These are phyloP conservation scores for Xenopus petersii DNA, from an alignment of 2,797 vertebrate species.

Conservation along the genomic window DNA sequence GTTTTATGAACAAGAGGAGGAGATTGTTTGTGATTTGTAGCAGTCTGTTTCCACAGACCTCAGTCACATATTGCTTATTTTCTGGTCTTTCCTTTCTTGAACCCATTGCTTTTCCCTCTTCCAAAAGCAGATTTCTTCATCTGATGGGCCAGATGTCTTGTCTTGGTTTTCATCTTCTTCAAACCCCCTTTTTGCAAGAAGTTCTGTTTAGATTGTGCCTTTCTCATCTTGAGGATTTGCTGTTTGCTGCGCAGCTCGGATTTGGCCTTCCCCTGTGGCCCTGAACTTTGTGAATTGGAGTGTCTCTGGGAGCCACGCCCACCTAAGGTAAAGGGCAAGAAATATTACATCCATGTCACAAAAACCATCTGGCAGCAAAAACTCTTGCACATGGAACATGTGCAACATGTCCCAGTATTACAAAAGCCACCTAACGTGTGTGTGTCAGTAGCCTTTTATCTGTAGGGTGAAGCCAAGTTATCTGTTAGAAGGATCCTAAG, in stretches of 20 bases:
- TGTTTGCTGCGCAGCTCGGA: constrained; percentile 83
- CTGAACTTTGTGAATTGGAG: constrained; percentile 10
- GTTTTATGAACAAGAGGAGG: too few relatives aligned
- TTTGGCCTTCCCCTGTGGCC: constrained; percentile 58
- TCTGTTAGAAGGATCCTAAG: too few relatives aligned
- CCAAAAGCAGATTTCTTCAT: constrained; percentile 84
- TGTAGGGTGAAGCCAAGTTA: too few relatives aligned
- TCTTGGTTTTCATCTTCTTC: constrained; percentile 72
- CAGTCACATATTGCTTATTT: constrained; percentile 60
- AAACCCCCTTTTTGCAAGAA: constrained; percentile 87
- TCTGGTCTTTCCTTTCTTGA: constrained; percentile 82
- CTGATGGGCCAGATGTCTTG: constrained; percentile 70
- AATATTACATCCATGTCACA: too few relatives aligned
- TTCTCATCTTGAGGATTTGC: constrained; percentile 91
- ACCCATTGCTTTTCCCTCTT: constrained; percentile 54
- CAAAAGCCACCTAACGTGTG: too few relatives aligned
- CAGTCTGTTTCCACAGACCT: not conserved
- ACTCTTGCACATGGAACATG: too few relatives aligned
- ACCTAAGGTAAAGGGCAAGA: constrained; percentile 19
- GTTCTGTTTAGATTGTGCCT: constrained; percentile 72
- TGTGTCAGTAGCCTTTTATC: too few relatives aligned
- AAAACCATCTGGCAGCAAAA: too few relatives aligned
- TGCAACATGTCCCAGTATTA: too few relatives aligned
- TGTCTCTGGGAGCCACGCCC: constrained; percentile 18
- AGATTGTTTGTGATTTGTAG: too few relatives aligned